These are phyloP conservation scores for Avahi laniger DNA, from an alignment of 2,797 vertebrate genomes.

Conservation along the genomic window DNA sequence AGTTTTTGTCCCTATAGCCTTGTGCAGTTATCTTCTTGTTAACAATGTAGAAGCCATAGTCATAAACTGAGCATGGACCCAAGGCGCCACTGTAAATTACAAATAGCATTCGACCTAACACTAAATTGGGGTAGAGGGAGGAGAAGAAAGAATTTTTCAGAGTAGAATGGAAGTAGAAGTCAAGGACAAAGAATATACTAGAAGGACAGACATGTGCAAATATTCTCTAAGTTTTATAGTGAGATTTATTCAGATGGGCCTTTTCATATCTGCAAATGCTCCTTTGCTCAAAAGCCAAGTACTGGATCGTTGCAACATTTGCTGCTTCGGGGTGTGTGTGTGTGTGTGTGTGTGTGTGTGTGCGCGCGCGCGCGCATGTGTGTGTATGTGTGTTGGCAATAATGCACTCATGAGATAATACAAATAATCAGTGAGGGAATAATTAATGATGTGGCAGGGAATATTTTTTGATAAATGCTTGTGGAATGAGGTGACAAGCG, in stretches of 20 bases:
- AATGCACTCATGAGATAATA: conserved; percentile 79
- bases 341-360: background rate
- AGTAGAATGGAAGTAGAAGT: conserved; percentile 37
- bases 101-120: conserved; percentile 24
- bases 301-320: background rate
- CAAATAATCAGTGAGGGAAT: conserved; percentile 79
- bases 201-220: background rate
- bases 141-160: conserved; percentile 24
- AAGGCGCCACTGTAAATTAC: conserved; percentile 54
- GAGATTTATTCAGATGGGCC: conserved; percentile 29
- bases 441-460: conserved; percentile 82
- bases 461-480: conserved; percentile 90
- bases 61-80: conserved; percentile 61
- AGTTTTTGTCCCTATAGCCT: conserved; percentile 66
- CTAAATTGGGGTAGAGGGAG: background rate
- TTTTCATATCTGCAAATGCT: conserved; percentile 38
- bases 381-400: background rate
- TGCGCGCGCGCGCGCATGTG: background rate
- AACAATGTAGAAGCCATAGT: conserved; percentile 57
- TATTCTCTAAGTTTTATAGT: background rate
- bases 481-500: conserved; percentile 86
- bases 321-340: background rate
- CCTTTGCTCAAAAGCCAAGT: conserved; percentile 25
- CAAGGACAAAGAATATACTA: background rate
- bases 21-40: conserved; percentile 58